Evolutionary conservation across 2,113 vertebrate species (phyloP), one percentile per base, ranked within the genome.

Genomic region (Psilopsiagon aymara): DNA sequence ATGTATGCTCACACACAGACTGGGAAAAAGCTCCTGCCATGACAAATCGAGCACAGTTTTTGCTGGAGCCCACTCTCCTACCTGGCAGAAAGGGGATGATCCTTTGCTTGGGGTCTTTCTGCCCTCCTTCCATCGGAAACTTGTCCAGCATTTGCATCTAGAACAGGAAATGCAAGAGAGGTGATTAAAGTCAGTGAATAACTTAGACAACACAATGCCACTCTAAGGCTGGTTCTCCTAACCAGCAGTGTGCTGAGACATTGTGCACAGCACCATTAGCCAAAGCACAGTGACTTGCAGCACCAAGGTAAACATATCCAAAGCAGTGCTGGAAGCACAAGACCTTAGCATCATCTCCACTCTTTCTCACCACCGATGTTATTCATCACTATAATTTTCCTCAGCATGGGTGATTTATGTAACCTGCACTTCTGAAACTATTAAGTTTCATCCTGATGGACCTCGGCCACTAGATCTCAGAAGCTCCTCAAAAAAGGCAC

Each of bases 81-180:
- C 99, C 99, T 98, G 99, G 99, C 62, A 99, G 98, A 64, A 99
- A 99, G 17, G 99, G 99, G 81, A 99, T 99, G 94, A 99, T 99
- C 94, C 99, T 98, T 44, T 99, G 99, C 88, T 99, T 99, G 6
- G 99, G 99, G 92, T 99, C 99, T 97, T 99, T 99, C 98, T 99
- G 99, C 64, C 99, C 99, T 95, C 99, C 99, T 97, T 99, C 99
- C 98, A 99, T 99, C 0, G 99, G 99, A 97, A 99, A 99, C 97
- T 99, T 99, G 97, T 99, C 99, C 98, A 99, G 97, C 98, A 99
- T 98, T 97, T 99, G 99, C 99, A 99, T 99, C 99, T 99, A 92
- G 95, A 98, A 94, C 55, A 77, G 23, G 13, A 80, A 62, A 93
- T 4, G 79, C 51, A 69, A 59, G 87, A 93, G 87, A 62, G 35